Evolutionary conservation across 2,888 invertebrate genomes (phyloP).

Genomic region (Lithophane ornitopus): DNA sequence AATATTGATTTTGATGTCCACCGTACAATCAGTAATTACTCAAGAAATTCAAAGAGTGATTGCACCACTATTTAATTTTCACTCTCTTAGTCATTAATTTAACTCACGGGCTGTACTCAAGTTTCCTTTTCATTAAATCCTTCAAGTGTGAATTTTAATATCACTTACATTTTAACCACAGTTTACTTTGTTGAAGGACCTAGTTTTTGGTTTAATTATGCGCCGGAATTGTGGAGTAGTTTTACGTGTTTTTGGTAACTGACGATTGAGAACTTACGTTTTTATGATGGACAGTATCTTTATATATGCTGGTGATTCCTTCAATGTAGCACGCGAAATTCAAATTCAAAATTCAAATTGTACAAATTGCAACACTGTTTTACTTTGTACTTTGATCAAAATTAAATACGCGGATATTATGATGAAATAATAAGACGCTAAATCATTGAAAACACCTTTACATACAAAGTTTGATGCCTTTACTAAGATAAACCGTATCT

Average conservation of each 20-base stretch:
- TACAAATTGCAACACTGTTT: neutral
- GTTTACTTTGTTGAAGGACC: conserved; percentile 1
- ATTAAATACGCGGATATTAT: neutral
- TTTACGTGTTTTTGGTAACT: neutral
- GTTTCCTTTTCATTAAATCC: conserved; percentile 6
- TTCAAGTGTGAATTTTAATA: conserved; percentile 17
- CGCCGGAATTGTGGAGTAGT: neutral
- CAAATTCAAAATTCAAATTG: too few species aligned
- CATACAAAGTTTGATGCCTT: too few species aligned
- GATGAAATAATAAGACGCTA: neutral
- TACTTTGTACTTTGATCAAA: neutral
- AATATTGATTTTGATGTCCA: neutral
- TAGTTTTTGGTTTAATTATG: neutral
- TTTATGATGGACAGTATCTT: neutral
- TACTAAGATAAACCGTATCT: too few species aligned
- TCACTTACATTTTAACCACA: conserved; percentile 3
- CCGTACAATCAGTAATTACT: conserved; percentile 1
- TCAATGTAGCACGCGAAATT: neutral
- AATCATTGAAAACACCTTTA: too few species aligned
- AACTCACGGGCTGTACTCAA: neutral
- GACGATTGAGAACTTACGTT: neutral
- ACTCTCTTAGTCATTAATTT: neutral
- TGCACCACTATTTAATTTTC: neutral
- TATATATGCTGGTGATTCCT: neutral
- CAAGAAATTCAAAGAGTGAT: conserved; percentile 1